Percentiles rank a stretch among this genome's conserved stretches.
phyloP scores from a whole-genome alignment of 1,140 invertebrate species.

The Zaprionus camerounensis region DNA sequence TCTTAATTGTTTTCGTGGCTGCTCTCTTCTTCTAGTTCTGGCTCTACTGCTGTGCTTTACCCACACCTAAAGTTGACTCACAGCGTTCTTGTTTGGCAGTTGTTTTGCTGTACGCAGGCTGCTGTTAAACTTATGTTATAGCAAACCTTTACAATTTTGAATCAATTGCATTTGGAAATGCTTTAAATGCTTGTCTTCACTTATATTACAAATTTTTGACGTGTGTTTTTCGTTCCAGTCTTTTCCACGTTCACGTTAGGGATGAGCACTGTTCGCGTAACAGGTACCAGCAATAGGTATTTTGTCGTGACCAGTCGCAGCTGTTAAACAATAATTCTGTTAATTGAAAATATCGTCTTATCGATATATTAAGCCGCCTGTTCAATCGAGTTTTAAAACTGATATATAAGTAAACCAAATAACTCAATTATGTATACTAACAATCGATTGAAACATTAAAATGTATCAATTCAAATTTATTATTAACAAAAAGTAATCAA shows the following conservation, averaged over 20 bases:
- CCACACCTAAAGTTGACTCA: background rate
- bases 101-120: constrained; percentile 5
- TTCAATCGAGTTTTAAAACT: too few relatives aligned
- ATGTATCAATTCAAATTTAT: too few relatives aligned
- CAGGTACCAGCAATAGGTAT: background rate
- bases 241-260: constrained; percentile 61
- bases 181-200: constrained; percentile 31
- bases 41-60: background rate
- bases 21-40: background rate
- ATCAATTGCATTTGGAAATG: constrained; percentile 30
- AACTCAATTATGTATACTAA: too few relatives aligned
- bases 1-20: constrained; percentile 48
- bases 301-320: background rate
- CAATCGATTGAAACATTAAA: too few relatives aligned
- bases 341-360: background rate
- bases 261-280: constrained; percentile 13
- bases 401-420: too few relatives aligned
- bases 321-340: constrained; percentile 6
- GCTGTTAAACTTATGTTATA: constrained; percentile 13
- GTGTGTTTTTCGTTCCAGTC: constrained; percentile 65
- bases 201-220: constrained; percentile 61
- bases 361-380: background rate
- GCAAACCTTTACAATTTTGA: constrained; percentile 29
- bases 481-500: too few relatives aligned
- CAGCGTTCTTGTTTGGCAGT: constrained; percentile 27